These are phyloP conservation scores for Triplophysa tibetana DNA, from an alignment of 2,113 vertebrate genomes.

Conservation along the genomic window DNA sequence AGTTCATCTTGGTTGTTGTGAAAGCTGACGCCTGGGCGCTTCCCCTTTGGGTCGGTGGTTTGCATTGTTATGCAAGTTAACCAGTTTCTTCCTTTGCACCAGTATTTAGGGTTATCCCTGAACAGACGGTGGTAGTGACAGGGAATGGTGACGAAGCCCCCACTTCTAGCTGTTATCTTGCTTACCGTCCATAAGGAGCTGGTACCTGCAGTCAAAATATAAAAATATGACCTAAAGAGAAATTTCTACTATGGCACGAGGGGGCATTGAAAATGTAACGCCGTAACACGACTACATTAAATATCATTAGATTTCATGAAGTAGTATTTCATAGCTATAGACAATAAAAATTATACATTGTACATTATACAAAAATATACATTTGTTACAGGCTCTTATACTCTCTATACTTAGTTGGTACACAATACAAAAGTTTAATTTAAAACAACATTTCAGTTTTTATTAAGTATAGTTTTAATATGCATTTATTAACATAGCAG, in stretches of 20 bases:
- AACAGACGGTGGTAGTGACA: conserved; percentile 46
- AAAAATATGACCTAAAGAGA: neutral
- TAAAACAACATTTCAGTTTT: too few species aligned
- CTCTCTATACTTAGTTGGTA: too few species aligned
- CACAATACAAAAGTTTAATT: too few species aligned
- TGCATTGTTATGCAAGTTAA: neutral
- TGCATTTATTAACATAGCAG: too few species aligned
- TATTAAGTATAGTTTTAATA: too few species aligned
- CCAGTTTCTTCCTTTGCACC: conserved; percentile 52
- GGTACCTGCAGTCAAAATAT: conserved; percentile 25
- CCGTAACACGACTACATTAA: neutral
- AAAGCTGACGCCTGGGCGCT: neutral
- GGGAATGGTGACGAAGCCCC: conserved; percentile 45
- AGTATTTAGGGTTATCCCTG: conserved; percentile 25
- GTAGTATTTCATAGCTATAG: too few species aligned
- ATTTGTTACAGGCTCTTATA: too few species aligned
- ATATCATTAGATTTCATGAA: too few species aligned
- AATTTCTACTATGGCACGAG: neutral
- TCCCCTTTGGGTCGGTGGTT: neutral
- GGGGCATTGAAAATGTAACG: neutral
- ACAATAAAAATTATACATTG: too few species aligned
- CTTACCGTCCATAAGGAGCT: conserved; percentile 48
- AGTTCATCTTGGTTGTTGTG: conserved; percentile 30
- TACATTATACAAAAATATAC: too few species aligned
- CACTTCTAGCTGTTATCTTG: conserved; percentile 21